Evolutionary conservation across 2,888 invertebrate genomes (phyloP), one percentile per base, ranked within the genome.

Genomic region (Chymomyza amoena): DNA sequence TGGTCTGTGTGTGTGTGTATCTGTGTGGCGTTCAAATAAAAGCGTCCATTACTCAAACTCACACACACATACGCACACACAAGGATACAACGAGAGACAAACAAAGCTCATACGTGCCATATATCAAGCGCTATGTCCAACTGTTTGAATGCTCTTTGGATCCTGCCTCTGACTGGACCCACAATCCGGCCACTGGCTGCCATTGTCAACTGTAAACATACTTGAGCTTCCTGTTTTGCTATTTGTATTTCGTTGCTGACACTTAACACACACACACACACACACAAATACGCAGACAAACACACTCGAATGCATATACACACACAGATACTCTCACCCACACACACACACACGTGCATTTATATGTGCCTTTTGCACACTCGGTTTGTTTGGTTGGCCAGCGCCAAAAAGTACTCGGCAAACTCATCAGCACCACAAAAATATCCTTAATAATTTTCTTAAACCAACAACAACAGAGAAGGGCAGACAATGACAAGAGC

Each of bases 381-480:
- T 57, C n/a, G 72, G 63, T 57, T 45, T 60, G 61, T 28, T 50
- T 62, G 32, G 32, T 69, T 76, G 75, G 71, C 72, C 68, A 70
- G 70, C 80, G 71, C 69, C 68, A 66, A 74, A 86, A 79, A 85
- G 77, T 81, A 76, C 83, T 86, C 80, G 82, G 83, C 81, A 90
- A 89, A 89, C 88, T 90, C 89, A 89, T 89, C 87, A 89, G 80
- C 79, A 85, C 87, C 89, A 89, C 89, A 89, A 85, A 87, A 82
- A 89, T 89, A 88, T 90, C 86, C 89, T 89, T 89, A 89, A 89
- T 90, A 89, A 87, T 87, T 86, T 90, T 85, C 87, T 84, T 88
- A 89, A 89, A 89, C 82, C 82, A 90, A 89, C 87, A 86, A 87
- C 84, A 84, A 80, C 78, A 87, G 82, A 88, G 78, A 82, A 68